These are phyloP conservation scores for Thalassaphorura encarpata DNA, from an alignment of 1,140 invertebrate genomes.

Conservation along the genomic window DNA sequence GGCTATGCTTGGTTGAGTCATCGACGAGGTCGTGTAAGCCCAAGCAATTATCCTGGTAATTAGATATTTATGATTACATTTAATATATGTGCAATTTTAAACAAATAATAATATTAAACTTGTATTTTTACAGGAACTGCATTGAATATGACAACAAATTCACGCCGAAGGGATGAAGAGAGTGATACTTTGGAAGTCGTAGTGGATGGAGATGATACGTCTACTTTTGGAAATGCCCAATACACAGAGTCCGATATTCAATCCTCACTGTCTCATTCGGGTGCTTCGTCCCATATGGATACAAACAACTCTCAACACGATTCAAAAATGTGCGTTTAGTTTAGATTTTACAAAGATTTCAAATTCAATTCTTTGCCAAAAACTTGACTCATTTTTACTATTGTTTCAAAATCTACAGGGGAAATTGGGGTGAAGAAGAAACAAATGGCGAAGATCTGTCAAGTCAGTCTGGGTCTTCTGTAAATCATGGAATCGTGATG, in stretches of 20 bases:
- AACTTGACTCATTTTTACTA: neutral
- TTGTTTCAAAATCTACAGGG: slow-evolving; percentile 8
- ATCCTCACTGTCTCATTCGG: slow-evolving; percentile 4
- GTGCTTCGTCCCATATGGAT: neutral
- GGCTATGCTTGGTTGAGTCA: slow-evolving; percentile 76
- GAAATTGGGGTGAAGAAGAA: slow-evolving; percentile 8
- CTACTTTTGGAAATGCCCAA: slow-evolving; percentile 67
- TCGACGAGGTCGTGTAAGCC: slow-evolving; percentile 53
- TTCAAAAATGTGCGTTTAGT: neutral
- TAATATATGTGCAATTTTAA: neutral
- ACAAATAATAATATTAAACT: slow-evolving; percentile 8
- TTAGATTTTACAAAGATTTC: neutral
- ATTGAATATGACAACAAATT: slow-evolving; percentile 45
- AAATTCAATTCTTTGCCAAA: neutral
- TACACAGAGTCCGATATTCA: slow-evolving; percentile 63
- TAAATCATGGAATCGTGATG: slow-evolving; percentile 37
- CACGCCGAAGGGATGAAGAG: slow-evolving; percentile 59
- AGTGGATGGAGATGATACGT: slow-evolving; percentile 61
- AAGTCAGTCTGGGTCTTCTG: neutral
- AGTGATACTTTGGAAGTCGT: slow-evolving; percentile 53
- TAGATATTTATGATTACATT: too few species aligned
- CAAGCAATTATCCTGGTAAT: slow-evolving; percentile 38
- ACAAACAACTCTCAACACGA: slow-evolving; percentile 10
- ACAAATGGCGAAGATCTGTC: slow-evolving; percentile 7
- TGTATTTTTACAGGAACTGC: slow-evolving; percentile 40